A percentile compares a stretch with the other conserved stretches of the same genome.
Evolutionary conservation across 37 sponge, comb jelly and placozoan species (phyloP).

Genomic region (Oscarella lobularis): DNA sequence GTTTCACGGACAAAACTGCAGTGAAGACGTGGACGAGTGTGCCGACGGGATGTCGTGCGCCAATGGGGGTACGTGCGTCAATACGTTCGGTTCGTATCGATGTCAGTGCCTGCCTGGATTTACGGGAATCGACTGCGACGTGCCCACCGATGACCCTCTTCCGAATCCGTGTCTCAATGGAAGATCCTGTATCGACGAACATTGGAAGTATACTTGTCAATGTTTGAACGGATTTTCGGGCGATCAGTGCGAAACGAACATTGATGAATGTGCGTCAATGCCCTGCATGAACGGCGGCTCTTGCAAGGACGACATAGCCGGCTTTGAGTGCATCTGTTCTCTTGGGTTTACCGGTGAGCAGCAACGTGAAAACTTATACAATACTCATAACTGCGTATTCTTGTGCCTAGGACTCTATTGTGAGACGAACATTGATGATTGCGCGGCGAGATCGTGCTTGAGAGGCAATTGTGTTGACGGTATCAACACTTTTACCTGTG

Average conservation of each 20-base stretch:
- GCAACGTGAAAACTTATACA: not conserved
- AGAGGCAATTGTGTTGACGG: conserved; percentile 32
- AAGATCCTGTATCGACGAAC: conserved; percentile 4
- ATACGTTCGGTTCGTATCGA: not conserved
- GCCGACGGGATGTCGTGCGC: not conserved
- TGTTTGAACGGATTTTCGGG: conserved; percentile 2
- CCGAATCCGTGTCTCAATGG: conserved; percentile 10
- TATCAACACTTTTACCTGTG: too few species aligned
- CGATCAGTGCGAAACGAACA: not conserved
- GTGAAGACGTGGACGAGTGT: conserved; percentile 1
- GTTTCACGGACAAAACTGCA: conserved; percentile 14
- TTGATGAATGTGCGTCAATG: conserved; percentile 6
- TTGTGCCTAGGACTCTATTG: too few species aligned
- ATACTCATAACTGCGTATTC: too few species aligned
- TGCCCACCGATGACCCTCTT: conserved; percentile 7
- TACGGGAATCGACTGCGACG: conserved; percentile 6
- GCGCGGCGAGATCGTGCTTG: too few species aligned
- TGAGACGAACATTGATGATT: too few species aligned
- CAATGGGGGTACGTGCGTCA: conserved; percentile 7
- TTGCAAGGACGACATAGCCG: not conserved
- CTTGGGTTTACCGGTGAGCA: conserved; percentile 18
- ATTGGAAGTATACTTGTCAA: conserved; percentile 5
- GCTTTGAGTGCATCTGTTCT: conserved; percentile 21
- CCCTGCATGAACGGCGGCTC: not conserved
- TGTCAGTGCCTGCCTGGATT: conserved; percentile 12